Conservation (phyloP, 2,113 vertebrate species). For the Oncorhynchus keta region DNA sequence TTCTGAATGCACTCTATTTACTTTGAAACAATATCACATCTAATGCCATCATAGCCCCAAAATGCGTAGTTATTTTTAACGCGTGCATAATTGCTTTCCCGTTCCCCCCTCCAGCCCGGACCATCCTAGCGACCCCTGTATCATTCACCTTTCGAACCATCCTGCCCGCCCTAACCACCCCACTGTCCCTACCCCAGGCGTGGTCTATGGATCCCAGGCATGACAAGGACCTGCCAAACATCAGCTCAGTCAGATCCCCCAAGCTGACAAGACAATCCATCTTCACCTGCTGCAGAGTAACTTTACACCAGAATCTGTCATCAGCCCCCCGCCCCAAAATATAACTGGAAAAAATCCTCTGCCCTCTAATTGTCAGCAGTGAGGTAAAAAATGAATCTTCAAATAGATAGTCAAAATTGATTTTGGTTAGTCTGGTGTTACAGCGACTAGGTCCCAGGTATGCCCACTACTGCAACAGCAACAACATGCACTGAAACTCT, state of each 20-base stretch:
- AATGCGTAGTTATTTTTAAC: conserved; percentile 26
- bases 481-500: neutral
- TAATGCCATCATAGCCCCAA: conserved; percentile 42
- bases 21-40: conserved; percentile 39
- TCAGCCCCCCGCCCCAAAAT: conserved; percentile 44
- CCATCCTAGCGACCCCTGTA: conserved; percentile 19
- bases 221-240: conserved; percentile 69
- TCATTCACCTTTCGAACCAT: conserved; percentile 36
- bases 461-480: neutral
- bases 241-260: conserved; percentile 55
- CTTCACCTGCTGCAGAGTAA: conserved; percentile 61
- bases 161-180: conserved; percentile 22
- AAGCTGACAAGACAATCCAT: conserved; percentile 71
- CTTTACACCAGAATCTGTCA: conserved; percentile 54
- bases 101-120: conserved; percentile 45
- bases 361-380: conserved; percentile 37
- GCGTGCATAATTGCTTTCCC: conserved; percentile 52
- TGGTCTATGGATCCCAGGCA: conserved; percentile 53
- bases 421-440: neutral
- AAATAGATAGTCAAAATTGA: neutral
- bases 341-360: conserved; percentile 29
- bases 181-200: conserved; percentile 43
- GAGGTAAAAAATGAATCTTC: conserved; percentile 10
- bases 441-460: neutral
- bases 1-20: no score